These are phyloP conservation scores for Ia io DNA, from an alignment of 2,113 vertebrate genomes.

Conservation along the genomic window DNA sequence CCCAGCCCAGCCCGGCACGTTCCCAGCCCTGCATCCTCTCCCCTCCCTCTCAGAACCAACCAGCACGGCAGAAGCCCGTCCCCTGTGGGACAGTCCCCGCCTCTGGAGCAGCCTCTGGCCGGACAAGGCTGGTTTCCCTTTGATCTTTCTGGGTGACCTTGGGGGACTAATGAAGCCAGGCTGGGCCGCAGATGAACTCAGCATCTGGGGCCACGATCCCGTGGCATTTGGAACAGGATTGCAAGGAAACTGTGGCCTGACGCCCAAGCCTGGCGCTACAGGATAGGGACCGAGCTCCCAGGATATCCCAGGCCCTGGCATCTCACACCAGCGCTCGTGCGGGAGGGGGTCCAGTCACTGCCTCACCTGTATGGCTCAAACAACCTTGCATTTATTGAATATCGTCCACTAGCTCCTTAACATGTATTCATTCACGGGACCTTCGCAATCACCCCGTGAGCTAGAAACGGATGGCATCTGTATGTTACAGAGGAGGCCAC, in stretches of 20 bases:
- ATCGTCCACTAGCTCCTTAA: neutral
- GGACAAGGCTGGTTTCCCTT: neutral
- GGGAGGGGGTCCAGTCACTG: neutral
- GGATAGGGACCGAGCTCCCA: neutral
- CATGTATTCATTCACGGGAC: fast-evolving
- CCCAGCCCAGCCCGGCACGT: neutral
- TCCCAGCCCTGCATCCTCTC: neutral
- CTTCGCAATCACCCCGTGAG: neutral
- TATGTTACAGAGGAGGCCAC: neutral
- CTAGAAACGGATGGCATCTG: neutral
- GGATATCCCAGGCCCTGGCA: neutral
- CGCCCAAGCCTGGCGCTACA: neutral
- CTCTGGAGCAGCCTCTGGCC: constrained; percentile 19
- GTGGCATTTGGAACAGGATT: neutral
- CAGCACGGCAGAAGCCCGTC: neutral
- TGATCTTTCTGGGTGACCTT: constrained; percentile 60
- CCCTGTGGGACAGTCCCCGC: neutral
- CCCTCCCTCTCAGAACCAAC: neutral
- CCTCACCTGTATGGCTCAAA: neutral
- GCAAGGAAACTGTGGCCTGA: neutral
- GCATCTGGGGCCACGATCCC: neutral
- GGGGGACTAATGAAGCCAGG: constrained; percentile 43
- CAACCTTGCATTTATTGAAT: neutral
- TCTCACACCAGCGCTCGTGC: neutral
- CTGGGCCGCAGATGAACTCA: constrained; percentile 13